Conservation (phyloP, 2,797 vertebrate genomes). For the Ctenopoma multispine region DNA sequence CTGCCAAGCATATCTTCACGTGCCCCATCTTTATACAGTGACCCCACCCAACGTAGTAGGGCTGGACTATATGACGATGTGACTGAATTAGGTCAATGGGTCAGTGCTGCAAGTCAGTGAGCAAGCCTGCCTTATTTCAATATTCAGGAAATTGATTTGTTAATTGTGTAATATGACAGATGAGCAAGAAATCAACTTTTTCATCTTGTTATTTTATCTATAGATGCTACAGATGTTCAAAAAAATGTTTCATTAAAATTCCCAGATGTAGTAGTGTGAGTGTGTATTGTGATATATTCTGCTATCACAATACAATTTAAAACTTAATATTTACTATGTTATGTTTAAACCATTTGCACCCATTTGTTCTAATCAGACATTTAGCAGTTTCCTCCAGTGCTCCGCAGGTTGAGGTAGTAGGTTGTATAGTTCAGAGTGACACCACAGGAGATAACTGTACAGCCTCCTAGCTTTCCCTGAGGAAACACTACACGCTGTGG, state of each 20-base stretch:
- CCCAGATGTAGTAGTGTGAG: neutral
- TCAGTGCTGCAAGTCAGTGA: slow-evolving; percentile 27
- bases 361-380: neutral
- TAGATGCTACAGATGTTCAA: no score
- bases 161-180: neutral
- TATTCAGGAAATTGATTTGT: neutral
- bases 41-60: slow-evolving; percentile 65
- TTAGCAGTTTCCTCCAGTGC: slow-evolving; percentile 72
- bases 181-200: slow-evolving; percentile 7
- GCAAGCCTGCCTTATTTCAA: neutral
- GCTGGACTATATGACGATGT: slow-evolving; percentile 39
- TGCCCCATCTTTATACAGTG: slow-evolving; percentile 44
- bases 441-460: slow-evolving; percentile 99
- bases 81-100: slow-evolving; percentile 31
- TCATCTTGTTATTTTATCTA: neutral
- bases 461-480: slow-evolving; percentile 99
- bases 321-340: neutral
- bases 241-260: neutral
- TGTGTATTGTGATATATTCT: neutral
- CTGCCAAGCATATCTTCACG: slow-evolving; percentile 27
- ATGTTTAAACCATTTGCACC: neutral
- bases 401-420: slow-evolving; percentile 99
- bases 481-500: slow-evolving; percentile 85
- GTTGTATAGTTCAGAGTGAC: slow-evolving; percentile 99
- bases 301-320: neutral